These are phyloP conservation scores for Darevskia nairensis DNA, from an alignment of 2,797 vertebrate species.

Conservation along the genomic window DNA sequence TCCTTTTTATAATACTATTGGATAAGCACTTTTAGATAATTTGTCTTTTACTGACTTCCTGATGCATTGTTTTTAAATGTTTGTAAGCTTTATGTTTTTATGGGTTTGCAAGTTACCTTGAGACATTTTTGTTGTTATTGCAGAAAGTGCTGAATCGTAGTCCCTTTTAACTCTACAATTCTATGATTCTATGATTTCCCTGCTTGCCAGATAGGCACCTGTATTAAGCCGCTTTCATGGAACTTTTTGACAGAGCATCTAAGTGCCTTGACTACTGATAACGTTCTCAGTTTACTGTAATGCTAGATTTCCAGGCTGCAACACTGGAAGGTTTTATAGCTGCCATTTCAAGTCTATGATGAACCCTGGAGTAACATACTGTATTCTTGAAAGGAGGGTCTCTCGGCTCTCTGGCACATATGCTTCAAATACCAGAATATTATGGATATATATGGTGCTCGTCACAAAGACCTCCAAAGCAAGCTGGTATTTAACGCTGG, in stretches of 20 bases:
- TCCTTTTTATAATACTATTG: too few species aligned
- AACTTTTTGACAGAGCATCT: neutral
- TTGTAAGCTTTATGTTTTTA: too few species aligned
- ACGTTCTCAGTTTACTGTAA: slow-evolving; percentile 45
- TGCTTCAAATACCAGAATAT: slow-evolving; percentile 80
- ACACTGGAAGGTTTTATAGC: slow-evolving; percentile 74
- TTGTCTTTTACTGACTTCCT: too few species aligned
- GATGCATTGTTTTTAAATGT: too few species aligned
- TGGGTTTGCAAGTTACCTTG: too few species aligned
- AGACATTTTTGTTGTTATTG: too few species aligned
- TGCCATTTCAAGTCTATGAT: slow-evolving; percentile 69
- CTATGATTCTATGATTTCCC: neutral
- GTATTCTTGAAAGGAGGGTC: slow-evolving; percentile 70
- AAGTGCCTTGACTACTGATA: neutral
- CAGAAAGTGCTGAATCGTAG: too few species aligned
- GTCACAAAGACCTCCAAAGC: slow-evolving; percentile 79
- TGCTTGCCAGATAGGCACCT: slow-evolving; percentile 6
- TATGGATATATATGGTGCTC: slow-evolving; percentile 77
- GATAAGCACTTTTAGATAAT: too few species aligned
- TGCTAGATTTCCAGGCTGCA: slow-evolving; percentile 61
- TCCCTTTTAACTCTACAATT: too few species aligned
- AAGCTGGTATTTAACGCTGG: slow-evolving; percentile 85
- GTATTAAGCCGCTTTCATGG: neutral
- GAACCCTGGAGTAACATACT: slow-evolving; percentile 75
- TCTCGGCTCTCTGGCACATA: slow-evolving; percentile 77